Conservation (phyloP, 2,797 vertebrate species). For the Propithecus perrieri region DNA sequence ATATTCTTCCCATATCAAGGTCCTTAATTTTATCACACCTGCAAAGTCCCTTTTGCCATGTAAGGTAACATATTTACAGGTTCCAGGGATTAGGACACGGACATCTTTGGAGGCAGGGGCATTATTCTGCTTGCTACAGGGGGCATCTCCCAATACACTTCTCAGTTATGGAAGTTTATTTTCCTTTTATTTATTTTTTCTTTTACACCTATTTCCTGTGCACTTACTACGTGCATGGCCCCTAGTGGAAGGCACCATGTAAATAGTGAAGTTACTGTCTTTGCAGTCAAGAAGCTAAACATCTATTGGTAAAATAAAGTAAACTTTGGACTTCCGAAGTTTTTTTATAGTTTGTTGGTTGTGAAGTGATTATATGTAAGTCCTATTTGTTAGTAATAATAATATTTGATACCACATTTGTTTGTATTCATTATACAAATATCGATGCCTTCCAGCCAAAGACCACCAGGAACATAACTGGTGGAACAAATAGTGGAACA, state of each 20-base stretch:
- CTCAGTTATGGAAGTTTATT: not conserved
- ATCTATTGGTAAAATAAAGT: not conserved
- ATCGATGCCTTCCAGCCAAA: not conserved
- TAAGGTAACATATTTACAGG: not conserved
- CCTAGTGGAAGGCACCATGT: not conserved
- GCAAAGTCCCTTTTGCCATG: not conserved
- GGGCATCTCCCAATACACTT: not conserved
- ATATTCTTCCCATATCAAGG: not conserved
- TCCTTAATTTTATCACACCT: not conserved
- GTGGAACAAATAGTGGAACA: not conserved
- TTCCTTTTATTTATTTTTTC: not conserved
- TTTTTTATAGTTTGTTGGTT: not conserved
- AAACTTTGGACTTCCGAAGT: slow-evolving; percentile 1
- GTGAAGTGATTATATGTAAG: not conserved
- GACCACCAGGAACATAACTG: not conserved
- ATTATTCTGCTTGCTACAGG: not conserved
- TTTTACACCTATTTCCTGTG: not conserved
- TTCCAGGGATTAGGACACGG: not conserved
- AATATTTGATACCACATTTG: not conserved
- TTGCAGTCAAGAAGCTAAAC: not conserved
- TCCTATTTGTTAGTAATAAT: not conserved
- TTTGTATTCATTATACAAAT: not conserved
- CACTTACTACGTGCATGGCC: not conserved
- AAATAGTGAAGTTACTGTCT: not conserved
- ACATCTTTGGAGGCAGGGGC: not conserved